These are phyloP conservation scores for Drosophila percnosoma DNA, from an alignment of 2,888 invertebrate species.

Conservation along the genomic window DNA sequence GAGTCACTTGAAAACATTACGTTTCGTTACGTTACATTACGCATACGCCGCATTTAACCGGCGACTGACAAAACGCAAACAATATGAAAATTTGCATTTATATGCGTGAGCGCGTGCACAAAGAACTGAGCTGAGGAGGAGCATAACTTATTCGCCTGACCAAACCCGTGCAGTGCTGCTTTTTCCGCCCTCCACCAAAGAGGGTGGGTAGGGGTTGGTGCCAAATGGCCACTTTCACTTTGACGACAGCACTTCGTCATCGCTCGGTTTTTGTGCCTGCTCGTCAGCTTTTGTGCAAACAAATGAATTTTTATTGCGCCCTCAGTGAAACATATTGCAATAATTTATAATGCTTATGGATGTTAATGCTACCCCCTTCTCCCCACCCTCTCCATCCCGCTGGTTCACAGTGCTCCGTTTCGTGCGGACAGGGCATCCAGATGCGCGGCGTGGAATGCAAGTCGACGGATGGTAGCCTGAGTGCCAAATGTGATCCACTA, in stretches of 20 bases:
- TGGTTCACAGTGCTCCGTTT: slow-evolving; percentile 93
- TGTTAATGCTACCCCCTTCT: slow-evolving; percentile 1
- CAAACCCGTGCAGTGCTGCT: not conserved
- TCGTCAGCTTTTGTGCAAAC: slow-evolving; percentile 67
- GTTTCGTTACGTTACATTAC: slow-evolving; percentile 36
- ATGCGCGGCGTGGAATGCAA: slow-evolving; percentile 93
- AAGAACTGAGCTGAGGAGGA: not conserved
- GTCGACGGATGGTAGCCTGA: slow-evolving; percentile 86
- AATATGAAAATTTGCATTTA: slow-evolving; percentile 67
- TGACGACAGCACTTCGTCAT: slow-evolving; percentile 59
- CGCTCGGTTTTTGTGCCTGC: not conserved
- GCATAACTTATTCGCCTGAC: not conserved
- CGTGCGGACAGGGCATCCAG: slow-evolving; percentile 95
- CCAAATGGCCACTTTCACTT: slow-evolving; percentile 4
- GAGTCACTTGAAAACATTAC: slow-evolving; percentile 21
- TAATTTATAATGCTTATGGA: slow-evolving; percentile 74
- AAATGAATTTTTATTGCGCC: slow-evolving; percentile 68
- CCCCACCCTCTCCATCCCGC: not conserved
- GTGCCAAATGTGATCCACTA: slow-evolving; percentile 88
- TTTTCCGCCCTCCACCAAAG: not conserved
- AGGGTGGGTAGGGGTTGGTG: not conserved
- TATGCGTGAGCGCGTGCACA: slow-evolving; percentile 61
- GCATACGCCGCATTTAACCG: slow-evolving; percentile 57
- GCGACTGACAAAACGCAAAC: slow-evolving; percentile 60
- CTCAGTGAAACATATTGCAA: slow-evolving; percentile 68